Conservation (phyloP, 2,113 vertebrate species). For the Dasyprocta punctata region DNA sequence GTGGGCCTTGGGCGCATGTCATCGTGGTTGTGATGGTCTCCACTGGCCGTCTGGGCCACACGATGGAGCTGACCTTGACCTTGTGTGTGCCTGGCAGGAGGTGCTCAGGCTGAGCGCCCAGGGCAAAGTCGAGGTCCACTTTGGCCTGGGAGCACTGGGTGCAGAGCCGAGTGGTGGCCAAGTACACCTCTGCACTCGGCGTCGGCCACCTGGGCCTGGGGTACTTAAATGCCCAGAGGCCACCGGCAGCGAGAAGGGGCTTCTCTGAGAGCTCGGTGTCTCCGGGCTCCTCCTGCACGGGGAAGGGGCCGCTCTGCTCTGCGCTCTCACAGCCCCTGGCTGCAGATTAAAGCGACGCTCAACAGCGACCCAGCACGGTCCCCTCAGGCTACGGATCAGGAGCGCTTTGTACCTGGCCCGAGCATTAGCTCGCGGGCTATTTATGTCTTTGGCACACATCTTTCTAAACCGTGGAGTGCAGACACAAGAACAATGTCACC, state of each 20-base stretch:
- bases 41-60: neutral
- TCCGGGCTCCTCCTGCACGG: conserved; percentile 68
- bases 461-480: conserved; percentile 46
- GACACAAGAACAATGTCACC: neutral
- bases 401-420: conserved; percentile 85
- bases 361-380: conserved; percentile 77
- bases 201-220: fast-evolving
- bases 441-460: conserved; percentile 83
- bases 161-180: fast-evolving
- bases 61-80: neutral
- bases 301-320: conserved; percentile 67
- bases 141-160: fast-evolving
- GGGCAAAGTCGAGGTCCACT: fast-evolving
- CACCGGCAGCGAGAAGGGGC: neutral
- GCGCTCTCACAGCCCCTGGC: conserved; percentile 62
- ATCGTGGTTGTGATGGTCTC: neutral
- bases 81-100: neutral
- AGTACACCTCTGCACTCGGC: fast-evolving
- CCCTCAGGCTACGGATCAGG: conserved; percentile 83
- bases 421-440: conserved; percentile 83
- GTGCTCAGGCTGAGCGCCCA: neutral
- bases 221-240: fast-evolving
- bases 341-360: conserved; percentile 82
- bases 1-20: neutral
- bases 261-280: conserved; percentile 49